A percentile compares a stretch with the other conserved stretches of the same genome.
Conservation (phyloP, 1,140 invertebrate genomes). For the Drosophila arizonae region DNA sequence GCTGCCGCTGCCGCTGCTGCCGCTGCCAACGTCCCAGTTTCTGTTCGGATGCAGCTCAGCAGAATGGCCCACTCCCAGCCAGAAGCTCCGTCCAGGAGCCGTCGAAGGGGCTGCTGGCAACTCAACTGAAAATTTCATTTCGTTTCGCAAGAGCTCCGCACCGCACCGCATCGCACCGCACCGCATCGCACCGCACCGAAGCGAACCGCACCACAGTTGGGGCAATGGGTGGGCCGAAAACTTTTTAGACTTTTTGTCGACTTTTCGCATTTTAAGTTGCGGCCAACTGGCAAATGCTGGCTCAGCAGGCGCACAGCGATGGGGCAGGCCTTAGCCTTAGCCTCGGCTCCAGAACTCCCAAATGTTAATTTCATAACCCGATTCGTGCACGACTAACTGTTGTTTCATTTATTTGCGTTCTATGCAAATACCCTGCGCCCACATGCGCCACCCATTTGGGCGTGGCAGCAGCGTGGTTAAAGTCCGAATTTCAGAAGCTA, state of each 20-base stretch:
- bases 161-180: conserved; percentile 14
- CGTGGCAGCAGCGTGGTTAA: conserved; percentile 5
- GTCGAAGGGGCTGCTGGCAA: conserved; percentile 53
- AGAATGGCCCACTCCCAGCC: conserved; percentile 38
- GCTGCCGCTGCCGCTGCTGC: conserved; percentile 17
- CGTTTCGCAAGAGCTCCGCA: conserved; percentile 55
- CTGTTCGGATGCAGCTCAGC: conserved; percentile 62
- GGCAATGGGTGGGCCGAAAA: conserved; percentile 57
- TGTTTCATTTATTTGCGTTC: conserved; percentile 79
- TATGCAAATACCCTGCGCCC: conserved; percentile 73
- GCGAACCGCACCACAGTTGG: neutral
- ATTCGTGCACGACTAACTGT: conserved; percentile 74
- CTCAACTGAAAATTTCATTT: conserved; percentile 81
- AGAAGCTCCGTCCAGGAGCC: neutral
- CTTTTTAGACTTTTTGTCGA: conserved; percentile 81
- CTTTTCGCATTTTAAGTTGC: conserved; percentile 79
- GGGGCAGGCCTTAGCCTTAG: neutral
- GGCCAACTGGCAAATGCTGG: conserved; percentile 74
- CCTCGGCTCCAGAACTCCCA: conserved; percentile 22
- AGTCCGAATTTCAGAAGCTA: conserved; percentile 14
- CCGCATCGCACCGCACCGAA: neutral
- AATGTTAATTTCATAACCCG: conserved; percentile 82
- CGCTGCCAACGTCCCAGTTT: conserved; percentile 46
- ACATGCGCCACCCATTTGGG: conserved; percentile 37
- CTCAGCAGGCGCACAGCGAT: conserved; percentile 51